Evolutionary conservation across 1,140 invertebrate genomes (phyloP).

Genomic region (Potamilus streckersoni): DNA sequence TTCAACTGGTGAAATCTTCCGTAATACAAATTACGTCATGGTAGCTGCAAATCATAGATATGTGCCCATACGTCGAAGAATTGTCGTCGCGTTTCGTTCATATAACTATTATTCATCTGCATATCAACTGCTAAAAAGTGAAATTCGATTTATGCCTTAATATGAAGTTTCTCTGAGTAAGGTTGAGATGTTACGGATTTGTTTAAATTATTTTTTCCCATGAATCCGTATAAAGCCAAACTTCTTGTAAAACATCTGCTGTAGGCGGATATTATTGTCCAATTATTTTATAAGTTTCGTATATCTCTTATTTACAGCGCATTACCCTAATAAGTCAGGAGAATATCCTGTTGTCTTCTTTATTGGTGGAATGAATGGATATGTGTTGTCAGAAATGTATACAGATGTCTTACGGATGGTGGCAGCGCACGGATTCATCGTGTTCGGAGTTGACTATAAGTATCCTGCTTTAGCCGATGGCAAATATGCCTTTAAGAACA

Average conservation of each 20-base stretch:
- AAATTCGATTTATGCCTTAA: too few relatives aligned
- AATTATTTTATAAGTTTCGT: neutral
- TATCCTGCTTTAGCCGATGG: constrained; percentile 17
- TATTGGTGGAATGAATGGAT: constrained; percentile 36
- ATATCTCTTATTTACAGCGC: constrained; percentile 24
- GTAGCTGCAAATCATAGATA: too few relatives aligned
- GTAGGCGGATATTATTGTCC: neutral
- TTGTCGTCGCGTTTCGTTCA: too few relatives aligned
- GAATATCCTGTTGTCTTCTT: constrained; percentile 38
- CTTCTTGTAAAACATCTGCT: neutral
- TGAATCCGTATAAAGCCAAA: neutral
- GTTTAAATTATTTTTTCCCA: too few relatives aligned
- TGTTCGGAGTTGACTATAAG: constrained; percentile 36
- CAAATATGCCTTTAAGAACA: too few relatives aligned
- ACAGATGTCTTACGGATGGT: constrained; percentile 18
- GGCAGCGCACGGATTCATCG: constrained; percentile 45
- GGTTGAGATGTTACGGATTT: too few relatives aligned
- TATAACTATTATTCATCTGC: too few relatives aligned
- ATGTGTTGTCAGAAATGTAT: constrained; percentile 32
- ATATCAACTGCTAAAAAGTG: too few relatives aligned
- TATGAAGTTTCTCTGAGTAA: neutral
- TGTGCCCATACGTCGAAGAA: too few relatives aligned
- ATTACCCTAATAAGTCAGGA: constrained; percentile 31
- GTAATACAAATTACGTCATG: too few relatives aligned
- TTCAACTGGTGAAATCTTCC: too few relatives aligned